A percentile compares a stretch with the other conserved stretches of the same genome.
Conservation (phyloP, 2,797 vertebrate species). For the Gouania willdenowi region DNA sequence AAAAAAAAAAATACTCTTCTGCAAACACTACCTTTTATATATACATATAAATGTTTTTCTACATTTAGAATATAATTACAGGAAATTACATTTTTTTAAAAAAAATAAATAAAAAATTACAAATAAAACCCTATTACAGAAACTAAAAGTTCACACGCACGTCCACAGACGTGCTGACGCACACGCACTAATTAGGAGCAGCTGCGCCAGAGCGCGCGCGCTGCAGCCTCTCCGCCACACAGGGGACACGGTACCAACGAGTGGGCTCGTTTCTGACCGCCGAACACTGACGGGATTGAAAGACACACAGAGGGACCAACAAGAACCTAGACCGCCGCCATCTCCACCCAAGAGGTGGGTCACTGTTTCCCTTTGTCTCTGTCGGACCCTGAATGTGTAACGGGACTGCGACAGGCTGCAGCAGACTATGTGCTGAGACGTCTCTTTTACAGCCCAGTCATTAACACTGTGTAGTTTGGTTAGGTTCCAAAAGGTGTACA, state of each 20-base stretch:
- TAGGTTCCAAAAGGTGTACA: no score
- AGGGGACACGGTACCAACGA: constrained; percentile 39
- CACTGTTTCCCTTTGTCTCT: not conserved
- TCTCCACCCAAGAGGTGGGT: constrained; percentile 23
- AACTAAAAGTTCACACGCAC: no score
- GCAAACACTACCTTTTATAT: no score
- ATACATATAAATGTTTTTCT: no score
- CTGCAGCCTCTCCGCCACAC: constrained; percentile 48
- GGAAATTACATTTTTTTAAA: no score
- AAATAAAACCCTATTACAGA: no score
- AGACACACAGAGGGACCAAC: constrained; percentile 8
- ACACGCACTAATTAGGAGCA: not conserved
- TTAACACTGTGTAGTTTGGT: no score
- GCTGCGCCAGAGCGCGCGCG: constrained; percentile 2
- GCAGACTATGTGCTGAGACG: constrained; percentile 17
- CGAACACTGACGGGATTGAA: constrained; percentile 4
- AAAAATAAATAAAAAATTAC: no score
- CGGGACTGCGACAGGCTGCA: not conserved
- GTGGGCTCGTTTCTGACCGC: constrained; percentile 7
- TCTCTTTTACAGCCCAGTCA: not conserved
- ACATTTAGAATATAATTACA: no score
- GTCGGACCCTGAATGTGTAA: not conserved
- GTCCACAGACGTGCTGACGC: not conserved
- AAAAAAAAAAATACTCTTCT: no score
- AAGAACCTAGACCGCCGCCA: not conserved